Percentiles rank a stretch among this genome's conserved stretches.
These are phyloP conservation scores for Pinctada fucata DNA, from an alignment of 2,888 invertebrate species.

Conservation along the genomic window DNA sequence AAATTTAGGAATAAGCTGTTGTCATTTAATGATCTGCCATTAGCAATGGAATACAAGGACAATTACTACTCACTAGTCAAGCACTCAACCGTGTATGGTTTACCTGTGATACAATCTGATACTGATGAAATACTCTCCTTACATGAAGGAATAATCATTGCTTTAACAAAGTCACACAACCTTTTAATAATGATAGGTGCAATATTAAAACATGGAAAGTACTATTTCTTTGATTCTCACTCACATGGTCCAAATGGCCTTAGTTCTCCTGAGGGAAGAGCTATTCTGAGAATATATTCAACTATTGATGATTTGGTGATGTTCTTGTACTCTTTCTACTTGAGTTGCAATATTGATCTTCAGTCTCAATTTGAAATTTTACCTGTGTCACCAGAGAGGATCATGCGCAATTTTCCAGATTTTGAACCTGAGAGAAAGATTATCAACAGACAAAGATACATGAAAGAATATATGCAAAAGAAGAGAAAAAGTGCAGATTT, in stretches of 20 bases:
- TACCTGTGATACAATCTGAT: not conserved
- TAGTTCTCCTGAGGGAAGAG: conserved; percentile 26
- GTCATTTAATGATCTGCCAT: not conserved
- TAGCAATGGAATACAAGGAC: not conserved
- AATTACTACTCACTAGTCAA: not conserved
- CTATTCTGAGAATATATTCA: conserved; percentile 10
- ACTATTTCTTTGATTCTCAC: conserved; percentile 40
- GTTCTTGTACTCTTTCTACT: not conserved
- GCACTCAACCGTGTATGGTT: not conserved
- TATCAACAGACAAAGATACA: not conserved
- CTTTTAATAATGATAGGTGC: conserved; percentile 32
- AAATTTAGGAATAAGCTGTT: not conserved
- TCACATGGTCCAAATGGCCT: conserved; percentile 33
- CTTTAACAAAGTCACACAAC: not conserved
- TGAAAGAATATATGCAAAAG: not conserved
- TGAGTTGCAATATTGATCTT: not conserved
- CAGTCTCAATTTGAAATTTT: not conserved
- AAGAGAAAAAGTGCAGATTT: not conserved
- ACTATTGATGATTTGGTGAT: not conserved
- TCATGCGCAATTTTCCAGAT: not conserved
- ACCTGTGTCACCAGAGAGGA: not conserved
- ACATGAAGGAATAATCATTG: not conserved
- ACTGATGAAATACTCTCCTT: not conserved
- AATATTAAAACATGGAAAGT: conserved; percentile 18
- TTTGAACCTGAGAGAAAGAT: not conserved